Percentiles rank a stretch among this genome's conserved stretches.
phyloP scores from a whole-genome alignment of 92 coral and sea anemone genomes.

The Montipora capitata region DNA sequence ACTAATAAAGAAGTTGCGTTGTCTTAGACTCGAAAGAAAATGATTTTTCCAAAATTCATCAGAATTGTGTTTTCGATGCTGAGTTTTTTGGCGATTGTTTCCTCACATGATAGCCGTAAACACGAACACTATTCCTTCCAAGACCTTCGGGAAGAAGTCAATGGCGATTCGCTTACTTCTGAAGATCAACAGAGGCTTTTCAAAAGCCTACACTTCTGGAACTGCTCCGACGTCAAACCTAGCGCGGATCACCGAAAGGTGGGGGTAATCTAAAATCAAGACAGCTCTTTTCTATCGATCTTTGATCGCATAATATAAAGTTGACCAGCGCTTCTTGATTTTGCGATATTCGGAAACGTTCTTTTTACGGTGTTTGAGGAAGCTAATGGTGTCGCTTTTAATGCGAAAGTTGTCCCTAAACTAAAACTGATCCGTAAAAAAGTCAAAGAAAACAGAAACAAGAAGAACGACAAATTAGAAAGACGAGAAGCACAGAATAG shows the following conservation, averaged over 20 bases:
- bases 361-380: too few species aligned
- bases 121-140: constrained; percentile 18
- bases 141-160: constrained; percentile 3
- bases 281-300: too few species aligned
- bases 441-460: too few species aligned
- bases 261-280: not conserved
- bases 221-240: constrained; percentile 33
- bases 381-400: too few species aligned
- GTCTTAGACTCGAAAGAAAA: not conserved
- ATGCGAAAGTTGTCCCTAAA: too few species aligned
- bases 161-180: constrained; percentile 30
- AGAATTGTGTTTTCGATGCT: not conserved
- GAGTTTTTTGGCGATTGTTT: not conserved
- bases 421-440: too few species aligned
- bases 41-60: not conserved
- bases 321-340: too few species aligned
- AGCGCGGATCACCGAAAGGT: constrained; percentile 58
- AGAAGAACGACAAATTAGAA: not conserved
- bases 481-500: not conserved
- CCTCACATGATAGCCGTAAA: constrained; percentile 10
- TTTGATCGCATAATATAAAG: not conserved
- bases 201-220: constrained; percentile 57
- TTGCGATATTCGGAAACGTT: too few species aligned
- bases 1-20: not conserved
- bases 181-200: constrained; percentile 59